A percentile compares a stretch with the other conserved stretches of the same genome.
Conservation (phyloP, 2,113 vertebrate species). For the Ciconia boyciana region DNA sequence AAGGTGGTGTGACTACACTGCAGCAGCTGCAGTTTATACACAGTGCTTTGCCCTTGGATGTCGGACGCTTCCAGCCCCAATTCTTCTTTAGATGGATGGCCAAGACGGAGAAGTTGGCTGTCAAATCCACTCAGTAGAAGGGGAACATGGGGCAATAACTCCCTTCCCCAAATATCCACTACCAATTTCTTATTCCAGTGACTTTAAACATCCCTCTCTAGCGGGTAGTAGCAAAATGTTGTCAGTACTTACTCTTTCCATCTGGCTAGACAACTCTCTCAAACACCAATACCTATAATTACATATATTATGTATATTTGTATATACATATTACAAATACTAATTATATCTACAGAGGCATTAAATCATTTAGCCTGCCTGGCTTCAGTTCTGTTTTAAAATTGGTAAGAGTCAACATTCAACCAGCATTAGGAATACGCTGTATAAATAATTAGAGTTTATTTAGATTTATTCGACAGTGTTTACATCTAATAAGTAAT, state of each 20-base stretch:
- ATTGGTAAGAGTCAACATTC: not conserved
- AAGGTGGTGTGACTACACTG: not conserved
- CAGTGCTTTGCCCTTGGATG: not conserved
- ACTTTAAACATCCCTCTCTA: not conserved
- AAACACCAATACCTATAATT: slow-evolving; percentile 23
- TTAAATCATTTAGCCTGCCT: not conserved
- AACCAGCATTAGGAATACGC: not conserved
- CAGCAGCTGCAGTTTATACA: not conserved
- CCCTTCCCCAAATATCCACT: not conserved
- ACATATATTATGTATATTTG: not conserved
- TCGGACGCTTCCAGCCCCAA: not conserved
- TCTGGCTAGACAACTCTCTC: not conserved
- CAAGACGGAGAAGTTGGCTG: not conserved
- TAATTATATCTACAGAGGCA: slow-evolving; percentile 32
- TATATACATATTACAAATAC: not conserved
- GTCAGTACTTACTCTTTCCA: not conserved
- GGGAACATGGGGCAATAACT: not conserved
- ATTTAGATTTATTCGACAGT: not conserved
- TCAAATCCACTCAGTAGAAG: not conserved
- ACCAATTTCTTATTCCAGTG: not conserved
- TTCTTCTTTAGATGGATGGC: not conserved
- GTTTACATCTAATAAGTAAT: not conserved
- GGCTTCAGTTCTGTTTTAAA: slow-evolving; percentile 31
- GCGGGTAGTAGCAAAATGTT: not conserved
- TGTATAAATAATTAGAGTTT: slow-evolving; percentile 10